Conservation (phyloP, 2,888 invertebrate genomes). For the Nasonia oneida region DNA sequence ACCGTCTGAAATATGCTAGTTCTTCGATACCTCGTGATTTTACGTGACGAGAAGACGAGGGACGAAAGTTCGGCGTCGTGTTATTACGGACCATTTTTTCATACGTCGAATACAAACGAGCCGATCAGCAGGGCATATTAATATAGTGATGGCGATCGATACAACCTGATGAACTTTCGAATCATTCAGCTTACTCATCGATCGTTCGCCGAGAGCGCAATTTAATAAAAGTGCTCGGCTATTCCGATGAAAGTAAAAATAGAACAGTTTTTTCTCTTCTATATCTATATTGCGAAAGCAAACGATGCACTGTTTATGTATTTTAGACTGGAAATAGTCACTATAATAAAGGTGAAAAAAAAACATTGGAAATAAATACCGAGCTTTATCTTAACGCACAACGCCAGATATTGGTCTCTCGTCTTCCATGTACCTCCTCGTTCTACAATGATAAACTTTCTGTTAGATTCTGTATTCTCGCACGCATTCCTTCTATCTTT, state of each 20-base stretch:
- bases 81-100: neutral
- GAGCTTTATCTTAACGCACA: neutral
- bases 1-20: neutral
- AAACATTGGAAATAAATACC: neutral
- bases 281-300: too few relatives aligned
- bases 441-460: conserved; percentile 4
- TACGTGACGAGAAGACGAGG: neutral
- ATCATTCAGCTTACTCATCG: neutral
- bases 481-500: conserved; percentile 9
- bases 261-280: neutral
- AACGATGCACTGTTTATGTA: too few relatives aligned
- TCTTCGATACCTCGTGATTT: neutral
- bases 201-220: neutral
- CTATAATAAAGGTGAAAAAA: too few relatives aligned
- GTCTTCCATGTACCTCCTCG: neutral
- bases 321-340: too few relatives aligned
- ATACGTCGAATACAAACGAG: neutral
- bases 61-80: neutral
- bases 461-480: neutral
- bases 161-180: neutral
- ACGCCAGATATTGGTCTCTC: neutral
- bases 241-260: neutral
- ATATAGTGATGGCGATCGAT: neutral
- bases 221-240: neutral
- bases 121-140: too few relatives aligned